phyloP scores from a whole-genome alignment of 2,888 invertebrate species.

The Ormyrus rosae region DNA sequence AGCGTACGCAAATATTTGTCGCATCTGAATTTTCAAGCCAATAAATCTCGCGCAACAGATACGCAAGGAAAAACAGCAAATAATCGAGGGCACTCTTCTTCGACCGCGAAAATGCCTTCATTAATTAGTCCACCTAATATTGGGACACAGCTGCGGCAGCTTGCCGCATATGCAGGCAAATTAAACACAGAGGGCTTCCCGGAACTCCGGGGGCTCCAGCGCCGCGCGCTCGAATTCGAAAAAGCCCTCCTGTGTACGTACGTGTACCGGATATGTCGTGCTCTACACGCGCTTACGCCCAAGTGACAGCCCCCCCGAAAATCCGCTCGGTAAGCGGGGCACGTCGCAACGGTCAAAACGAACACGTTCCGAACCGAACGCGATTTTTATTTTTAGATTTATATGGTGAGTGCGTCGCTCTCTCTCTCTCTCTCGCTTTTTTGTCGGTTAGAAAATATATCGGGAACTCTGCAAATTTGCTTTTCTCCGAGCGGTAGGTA shows the following conservation, averaged over 20 bases:
- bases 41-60: no score
- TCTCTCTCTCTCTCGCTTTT: conserved; percentile 15
- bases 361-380: not conserved
- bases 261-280: conserved; percentile 53
- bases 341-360: conserved; percentile 47
- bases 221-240: conserved; percentile 61
- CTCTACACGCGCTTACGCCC: not conserved
- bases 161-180: conserved; percentile 44
- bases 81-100: no score
- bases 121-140: no score
- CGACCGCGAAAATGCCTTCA: no score
- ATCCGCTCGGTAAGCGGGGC: conserved; percentile 31
- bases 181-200: conserved; percentile 66
- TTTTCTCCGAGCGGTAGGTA: no score
- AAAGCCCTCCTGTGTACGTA: conserved; percentile 41
- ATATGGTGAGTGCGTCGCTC: not conserved
- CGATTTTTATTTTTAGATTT: conserved; percentile 17
- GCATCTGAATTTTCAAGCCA: not conserved
- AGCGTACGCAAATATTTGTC: conserved; percentile 65
- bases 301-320: conserved; percentile 36
- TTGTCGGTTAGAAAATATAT: not conserved
- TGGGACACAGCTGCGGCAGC: no score
- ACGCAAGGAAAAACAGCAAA: no score
- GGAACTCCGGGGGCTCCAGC: conserved; percentile 54
- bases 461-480: not conserved